phyloP scores from a whole-genome alignment of 2,113 vertebrate species.

The Ctenodactylus gundi region DNA sequence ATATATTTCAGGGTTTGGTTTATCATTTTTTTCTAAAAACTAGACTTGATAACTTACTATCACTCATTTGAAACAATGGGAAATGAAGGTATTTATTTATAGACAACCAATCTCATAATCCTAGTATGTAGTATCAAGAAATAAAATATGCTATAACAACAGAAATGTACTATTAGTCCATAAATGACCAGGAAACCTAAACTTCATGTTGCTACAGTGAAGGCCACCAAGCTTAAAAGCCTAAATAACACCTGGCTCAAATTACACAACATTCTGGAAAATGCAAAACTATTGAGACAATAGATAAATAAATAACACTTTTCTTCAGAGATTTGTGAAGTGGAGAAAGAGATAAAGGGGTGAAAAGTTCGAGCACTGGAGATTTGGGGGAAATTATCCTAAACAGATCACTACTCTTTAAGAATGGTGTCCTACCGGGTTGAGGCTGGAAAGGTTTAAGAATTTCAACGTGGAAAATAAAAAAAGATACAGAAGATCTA shows the following conservation, averaged over 20 bases:
- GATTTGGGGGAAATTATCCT: background rate
- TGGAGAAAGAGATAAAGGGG: background rate
- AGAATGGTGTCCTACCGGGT: background rate
- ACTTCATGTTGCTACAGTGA: background rate
- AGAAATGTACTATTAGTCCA: background rate
- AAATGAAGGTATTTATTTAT: background rate
- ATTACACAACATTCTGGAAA: background rate
- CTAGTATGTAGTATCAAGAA: background rate
- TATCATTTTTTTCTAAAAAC: background rate
- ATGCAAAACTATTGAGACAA: background rate
- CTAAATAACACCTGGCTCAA: background rate
- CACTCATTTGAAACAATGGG: background rate
- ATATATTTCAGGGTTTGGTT: background rate
- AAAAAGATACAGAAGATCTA: background rate
- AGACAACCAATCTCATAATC: background rate
- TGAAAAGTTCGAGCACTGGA: background rate
- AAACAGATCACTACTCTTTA: background rate
- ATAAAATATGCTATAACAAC: background rate
- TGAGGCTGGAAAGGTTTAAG: background rate
- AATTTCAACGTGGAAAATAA: background rate
- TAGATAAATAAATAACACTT: background rate
- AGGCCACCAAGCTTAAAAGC: background rate
- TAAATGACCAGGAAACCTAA: background rate
- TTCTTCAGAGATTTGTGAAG: background rate
- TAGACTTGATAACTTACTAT: background rate